These are phyloP conservation scores for Drosophila quinaria DNA, from an alignment of 2,888 invertebrate species.

Conservation along the genomic window DNA sequence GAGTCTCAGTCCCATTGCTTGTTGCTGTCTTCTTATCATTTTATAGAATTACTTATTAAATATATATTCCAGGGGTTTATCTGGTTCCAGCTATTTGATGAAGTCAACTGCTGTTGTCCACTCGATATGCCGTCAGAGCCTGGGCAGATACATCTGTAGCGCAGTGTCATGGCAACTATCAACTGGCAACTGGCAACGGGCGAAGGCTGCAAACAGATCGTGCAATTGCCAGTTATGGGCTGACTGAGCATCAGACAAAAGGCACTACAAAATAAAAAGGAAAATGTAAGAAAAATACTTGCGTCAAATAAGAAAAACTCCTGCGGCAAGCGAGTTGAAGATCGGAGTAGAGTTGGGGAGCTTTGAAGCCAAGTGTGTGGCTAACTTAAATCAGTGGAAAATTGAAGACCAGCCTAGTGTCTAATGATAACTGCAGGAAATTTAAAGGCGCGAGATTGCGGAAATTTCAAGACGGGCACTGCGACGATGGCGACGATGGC, in stretches of 20 bases:
- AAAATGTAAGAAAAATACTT: slow-evolving; percentile 21
- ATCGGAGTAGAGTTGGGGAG: too few species aligned
- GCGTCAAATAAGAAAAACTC: slow-evolving; percentile 48
- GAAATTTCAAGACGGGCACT: slow-evolving; percentile 59
- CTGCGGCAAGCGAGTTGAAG: slow-evolving; percentile 45
- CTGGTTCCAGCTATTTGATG: slow-evolving; percentile 11
- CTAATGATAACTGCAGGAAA: slow-evolving; percentile 78
- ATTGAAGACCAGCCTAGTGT: slow-evolving; percentile 71
- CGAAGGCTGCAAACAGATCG: slow-evolving; percentile 51
- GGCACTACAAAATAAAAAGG: slow-evolving; percentile 11
- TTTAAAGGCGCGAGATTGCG: slow-evolving; percentile 78
- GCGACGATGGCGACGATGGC: slow-evolving; percentile 37
- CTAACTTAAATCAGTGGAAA: slow-evolving; percentile 72
- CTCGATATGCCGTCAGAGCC: slow-evolving; percentile 39
- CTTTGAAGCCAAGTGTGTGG: slow-evolving; percentile 47
- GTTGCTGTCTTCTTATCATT: slow-evolving; percentile 17
- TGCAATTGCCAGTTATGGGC: slow-evolving; percentile 72
- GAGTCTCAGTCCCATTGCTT: neutral
- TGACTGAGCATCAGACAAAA: slow-evolving; percentile 30
- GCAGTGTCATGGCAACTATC: slow-evolving; percentile 28
- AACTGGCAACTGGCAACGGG: slow-evolving; percentile 17
- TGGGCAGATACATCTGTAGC: slow-evolving; percentile 24
- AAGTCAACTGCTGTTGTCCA: slow-evolving; percentile 32
- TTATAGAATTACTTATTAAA: slow-evolving; percentile 18
- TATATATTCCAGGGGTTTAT: slow-evolving; percentile 12